Evolutionary conservation across 2,797 vertebrate genomes (phyloP), one percentile per base, ranked within the genome.

Genomic region (Cirrhinus molitorella): DNA sequence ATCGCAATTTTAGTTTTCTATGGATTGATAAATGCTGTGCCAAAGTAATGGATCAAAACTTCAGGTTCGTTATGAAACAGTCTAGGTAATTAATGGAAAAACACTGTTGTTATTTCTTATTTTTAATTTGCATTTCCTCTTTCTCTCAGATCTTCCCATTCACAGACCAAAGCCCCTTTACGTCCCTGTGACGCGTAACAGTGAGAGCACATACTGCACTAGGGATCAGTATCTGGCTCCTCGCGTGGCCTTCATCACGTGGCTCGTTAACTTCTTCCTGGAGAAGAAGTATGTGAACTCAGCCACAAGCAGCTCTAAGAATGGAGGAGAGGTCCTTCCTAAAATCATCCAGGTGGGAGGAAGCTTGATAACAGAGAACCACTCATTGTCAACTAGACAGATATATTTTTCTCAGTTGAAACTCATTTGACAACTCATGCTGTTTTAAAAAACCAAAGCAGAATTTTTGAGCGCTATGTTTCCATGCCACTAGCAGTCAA

Each of bases 191-290:
- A 96, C 95, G 1, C 95, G 95, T 59, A 98, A 99, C 94, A 98
- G 96, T 80, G 98, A 99, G 91, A 98, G 94, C 88, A 94, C 95
- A 87, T 99, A 97, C 87, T 97, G 97, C 93, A 97, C 98, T 31
- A 96, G 98, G 88, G 97, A 99, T 90, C 98, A 98, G 59, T 98
- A 97, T 88, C 96, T 99, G 94, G 96, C 97, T 85, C 97, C 98
- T 86, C 96, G 98, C 34, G 98, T 99, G 90, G 95, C 96, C 91
- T 99, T 99, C 89, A 99, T 99, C 94, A 98, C 96, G 88, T 99
- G 98, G 98, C 94, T 99, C 57, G 97, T 99, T 92, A 99, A 96
- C 86, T 99, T 99, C 95, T 99, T 99, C 95, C 96, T 99, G 92
- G 98, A 99, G 94, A 99, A 99, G 93, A 99, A 99, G 92, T 98